Conservation (phyloP, 2,797 vertebrate genomes). For the Cynodonichthys magdalenae region DNA sequence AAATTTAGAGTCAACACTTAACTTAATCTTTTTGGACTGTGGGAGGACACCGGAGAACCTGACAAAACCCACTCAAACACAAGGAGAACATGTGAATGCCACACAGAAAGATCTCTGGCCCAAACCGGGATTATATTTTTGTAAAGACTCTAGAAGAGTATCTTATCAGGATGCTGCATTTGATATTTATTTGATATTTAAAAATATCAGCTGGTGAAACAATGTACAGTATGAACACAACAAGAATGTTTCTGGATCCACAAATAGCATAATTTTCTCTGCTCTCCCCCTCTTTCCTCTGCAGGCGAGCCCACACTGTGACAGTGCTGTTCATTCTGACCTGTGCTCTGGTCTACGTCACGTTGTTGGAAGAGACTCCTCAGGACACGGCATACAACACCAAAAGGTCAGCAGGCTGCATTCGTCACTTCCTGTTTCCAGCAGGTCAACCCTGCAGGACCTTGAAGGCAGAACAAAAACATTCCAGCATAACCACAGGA, state of each 20-base stretch:
- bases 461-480: background rate
- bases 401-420: constrained; percentile 86
- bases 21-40: no score
- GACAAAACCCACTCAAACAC: no score
- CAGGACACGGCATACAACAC: constrained; percentile 96
- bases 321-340: constrained; percentile 97
- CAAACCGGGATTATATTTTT: no score
- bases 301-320: constrained; percentile 95
- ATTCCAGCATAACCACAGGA: background rate
- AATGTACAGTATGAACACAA: background rate
- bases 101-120: no score
- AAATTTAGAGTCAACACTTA: no score
- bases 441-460: constrained; percentile 5
- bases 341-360: constrained; percentile 94
- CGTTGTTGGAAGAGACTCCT: constrained; percentile 95
- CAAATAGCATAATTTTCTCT: background rate
- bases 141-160: no score
- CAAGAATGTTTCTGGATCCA: background rate
- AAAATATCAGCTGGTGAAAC: background rate
- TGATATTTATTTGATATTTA: no score
- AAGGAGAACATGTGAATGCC: no score
- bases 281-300: constrained; percentile 29
- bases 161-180: background rate
- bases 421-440: constrained; percentile 3
- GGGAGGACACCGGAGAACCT: no score